Percentiles rank a stretch among this genome's conserved stretches.
Evolutionary conservation across 1,140 invertebrate species (phyloP).

Genomic region (Drosophila pachea): DNA sequence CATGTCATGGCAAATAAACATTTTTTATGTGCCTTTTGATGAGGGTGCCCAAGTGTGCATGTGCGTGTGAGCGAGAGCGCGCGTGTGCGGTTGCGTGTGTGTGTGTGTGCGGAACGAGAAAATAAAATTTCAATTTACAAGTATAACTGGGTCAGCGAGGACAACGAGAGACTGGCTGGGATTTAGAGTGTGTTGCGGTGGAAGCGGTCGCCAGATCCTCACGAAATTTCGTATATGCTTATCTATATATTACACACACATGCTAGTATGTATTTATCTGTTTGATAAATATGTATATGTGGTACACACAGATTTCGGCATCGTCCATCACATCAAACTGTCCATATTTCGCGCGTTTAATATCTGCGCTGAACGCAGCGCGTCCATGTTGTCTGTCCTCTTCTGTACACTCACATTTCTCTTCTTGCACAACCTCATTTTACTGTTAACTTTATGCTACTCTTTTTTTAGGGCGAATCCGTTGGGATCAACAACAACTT

Average conservation of each 20-base stretch:
- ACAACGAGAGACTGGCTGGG: constrained; percentile 12
- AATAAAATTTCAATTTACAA: constrained; percentile 75
- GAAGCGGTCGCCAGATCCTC: constrained; percentile 23
- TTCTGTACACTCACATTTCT: too few relatives aligned
- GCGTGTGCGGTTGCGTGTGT: constrained; percentile 8
- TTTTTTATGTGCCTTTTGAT: constrained; percentile 66
- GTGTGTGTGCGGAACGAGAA: constrained; percentile 25
- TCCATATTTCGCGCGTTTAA: too few relatives aligned
- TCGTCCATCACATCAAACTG: too few relatives aligned
- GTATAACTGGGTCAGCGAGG: constrained; percentile 62
- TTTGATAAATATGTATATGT: neutral
- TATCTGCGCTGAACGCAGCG: too few relatives aligned
- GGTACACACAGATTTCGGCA: too few relatives aligned
- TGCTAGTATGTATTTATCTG: constrained; percentile 37
- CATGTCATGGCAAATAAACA: constrained; percentile 67
- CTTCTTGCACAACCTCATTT: too few relatives aligned
- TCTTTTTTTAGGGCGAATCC: too few relatives aligned
- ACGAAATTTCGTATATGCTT: constrained; percentile 2
- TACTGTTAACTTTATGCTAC: too few relatives aligned
- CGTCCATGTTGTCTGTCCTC: too few relatives aligned
- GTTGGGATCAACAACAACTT: too few relatives aligned
- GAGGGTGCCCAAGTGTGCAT: constrained; percentile 34
- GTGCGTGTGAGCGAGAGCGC: constrained; percentile 2
- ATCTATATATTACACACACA: constrained; percentile 1
- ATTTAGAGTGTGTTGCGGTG: constrained; percentile 17